Conservation (phyloP, 1,140 invertebrate genomes). For the Cydia pomonella region DNA sequence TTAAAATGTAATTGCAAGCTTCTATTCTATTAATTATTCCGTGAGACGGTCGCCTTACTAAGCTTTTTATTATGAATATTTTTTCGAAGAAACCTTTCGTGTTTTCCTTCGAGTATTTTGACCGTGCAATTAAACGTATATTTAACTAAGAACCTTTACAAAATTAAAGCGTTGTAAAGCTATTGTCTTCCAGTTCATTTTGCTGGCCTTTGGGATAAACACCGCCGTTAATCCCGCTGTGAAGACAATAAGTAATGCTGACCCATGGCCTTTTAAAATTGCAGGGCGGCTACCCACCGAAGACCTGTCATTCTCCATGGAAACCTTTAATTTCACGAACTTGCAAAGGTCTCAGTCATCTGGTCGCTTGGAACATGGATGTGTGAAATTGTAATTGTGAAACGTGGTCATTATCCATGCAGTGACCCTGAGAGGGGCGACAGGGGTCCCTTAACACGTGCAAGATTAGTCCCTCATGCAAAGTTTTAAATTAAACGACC, state of each 20-base stretch:
- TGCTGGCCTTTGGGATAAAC: constrained; percentile 46
- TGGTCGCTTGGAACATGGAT: constrained; percentile 38
- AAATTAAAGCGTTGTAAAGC: constrained; percentile 45
- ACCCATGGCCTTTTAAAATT: constrained; percentile 51
- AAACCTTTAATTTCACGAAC: background rate
- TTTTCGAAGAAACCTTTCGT: background rate
- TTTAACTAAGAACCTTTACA: constrained; percentile 22
- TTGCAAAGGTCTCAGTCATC: constrained; percentile 29
- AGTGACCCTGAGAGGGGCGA: constrained; percentile 43
- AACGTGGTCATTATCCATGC: constrained; percentile 55
- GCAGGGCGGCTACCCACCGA: constrained; percentile 37
- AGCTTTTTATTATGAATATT: background rate
- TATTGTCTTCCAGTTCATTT: constrained; percentile 49
- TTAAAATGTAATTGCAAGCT: background rate
- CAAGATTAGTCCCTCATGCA: constrained; percentile 59
- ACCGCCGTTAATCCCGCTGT: constrained; percentile 45
- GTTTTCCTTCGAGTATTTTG: background rate
- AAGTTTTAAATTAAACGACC: constrained; percentile 57
- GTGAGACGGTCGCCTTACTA: background rate
- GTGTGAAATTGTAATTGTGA: constrained; percentile 50
- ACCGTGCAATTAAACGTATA: constrained; percentile 19
- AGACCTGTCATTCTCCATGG: constrained; percentile 32
- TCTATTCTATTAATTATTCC: background rate
- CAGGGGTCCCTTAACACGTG: constrained; percentile 46
- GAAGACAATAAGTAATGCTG: constrained; percentile 52